Percentiles rank a stretch among this genome's conserved stretches.
phyloP scores from a whole-genome alignment of 2,113 vertebrate species.

The Perca schrenkii region DNA sequence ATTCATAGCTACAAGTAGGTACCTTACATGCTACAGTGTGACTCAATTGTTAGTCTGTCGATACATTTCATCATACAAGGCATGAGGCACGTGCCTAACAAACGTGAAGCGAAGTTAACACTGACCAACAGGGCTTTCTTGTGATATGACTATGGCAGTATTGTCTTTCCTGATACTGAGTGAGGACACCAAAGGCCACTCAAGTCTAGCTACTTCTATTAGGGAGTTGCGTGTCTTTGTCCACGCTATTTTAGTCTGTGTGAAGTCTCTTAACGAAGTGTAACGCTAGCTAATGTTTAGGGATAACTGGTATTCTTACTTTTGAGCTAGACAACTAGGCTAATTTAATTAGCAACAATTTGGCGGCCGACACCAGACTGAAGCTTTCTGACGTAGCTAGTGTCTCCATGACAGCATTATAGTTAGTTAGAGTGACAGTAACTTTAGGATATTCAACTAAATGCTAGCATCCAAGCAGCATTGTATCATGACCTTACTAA shows the following conservation, averaged over 20 bases:
- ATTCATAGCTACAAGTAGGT: not conserved
- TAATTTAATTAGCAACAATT: not conserved
- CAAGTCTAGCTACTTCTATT: not conserved
- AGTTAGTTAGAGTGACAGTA: not conserved
- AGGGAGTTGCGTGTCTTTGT: not conserved
- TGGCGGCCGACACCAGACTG: not conserved
- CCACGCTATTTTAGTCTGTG: not conserved
- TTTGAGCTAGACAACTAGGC: not conserved
- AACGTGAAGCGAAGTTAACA: too few relatives aligned
- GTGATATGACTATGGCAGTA: not conserved
- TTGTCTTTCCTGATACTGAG: not conserved
- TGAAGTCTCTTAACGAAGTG: not conserved
- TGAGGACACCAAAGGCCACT: not conserved
- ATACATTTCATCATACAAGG: not conserved
- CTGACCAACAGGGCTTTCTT: too few relatives aligned
- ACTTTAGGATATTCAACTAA: not conserved
- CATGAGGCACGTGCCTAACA: not conserved
- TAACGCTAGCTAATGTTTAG: too few relatives aligned
- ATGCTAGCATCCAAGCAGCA: slow-evolving; percentile 1
- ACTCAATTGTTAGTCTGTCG: not conserved
- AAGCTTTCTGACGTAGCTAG: not conserved
- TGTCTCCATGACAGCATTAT: not conserved
- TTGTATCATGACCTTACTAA: too few relatives aligned
- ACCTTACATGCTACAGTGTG: not conserved
- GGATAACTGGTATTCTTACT: too few relatives aligned